Evolutionary conservation across 1,140 invertebrate genomes (phyloP), one percentile per base, ranked within the genome.

Genomic region (Globodera rostochiensis): DNA sequence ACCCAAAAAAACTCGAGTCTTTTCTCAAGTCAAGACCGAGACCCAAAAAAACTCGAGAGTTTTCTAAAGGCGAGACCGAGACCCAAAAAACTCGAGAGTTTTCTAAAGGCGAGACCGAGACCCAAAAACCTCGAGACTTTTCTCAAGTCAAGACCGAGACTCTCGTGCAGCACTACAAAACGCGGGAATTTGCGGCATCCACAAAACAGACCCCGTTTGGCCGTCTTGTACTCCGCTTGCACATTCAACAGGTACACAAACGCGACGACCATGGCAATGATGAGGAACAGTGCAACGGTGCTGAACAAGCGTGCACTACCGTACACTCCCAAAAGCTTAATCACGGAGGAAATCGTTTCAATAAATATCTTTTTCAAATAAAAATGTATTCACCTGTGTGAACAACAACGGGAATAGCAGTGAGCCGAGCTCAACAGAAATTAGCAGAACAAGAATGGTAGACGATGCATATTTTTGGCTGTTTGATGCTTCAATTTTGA

Each of bases 221-320:
- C 21, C 3, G 8, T 47, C 36, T 76, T 50, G 74, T 45, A 45
- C 46, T 80, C 70, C 49, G 77, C 77, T 47, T 78, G 79, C 60
- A 15, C 69, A 66, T 80, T 80, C 69, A 80, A 47, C 13, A 80
- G n/a, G 60, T 7, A 80, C 49, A 80, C 79, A 66, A 80, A 80
- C 19, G 53, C 7, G n/a, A 80, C 64, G 25, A 80, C 79, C 79
- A 80, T 80, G 50, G 69, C 47, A 53, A 80, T 50, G 46, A 80
- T 60, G n/a, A 57, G 71, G 36, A 80, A 60, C 64, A 80, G 69
- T 50, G 70, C 57, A 4, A 80, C 57, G 45, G 74, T 50, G 49
- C 19, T 73, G 69, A 80, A 80, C 60, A 80, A 45, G 13, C 71
- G 57, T 15, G 77, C 60, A 80, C 70, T 70, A 50, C 76, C 77